Conservation (phyloP, 2,797 vertebrate species). For the Anolis apletophallus region DNA sequence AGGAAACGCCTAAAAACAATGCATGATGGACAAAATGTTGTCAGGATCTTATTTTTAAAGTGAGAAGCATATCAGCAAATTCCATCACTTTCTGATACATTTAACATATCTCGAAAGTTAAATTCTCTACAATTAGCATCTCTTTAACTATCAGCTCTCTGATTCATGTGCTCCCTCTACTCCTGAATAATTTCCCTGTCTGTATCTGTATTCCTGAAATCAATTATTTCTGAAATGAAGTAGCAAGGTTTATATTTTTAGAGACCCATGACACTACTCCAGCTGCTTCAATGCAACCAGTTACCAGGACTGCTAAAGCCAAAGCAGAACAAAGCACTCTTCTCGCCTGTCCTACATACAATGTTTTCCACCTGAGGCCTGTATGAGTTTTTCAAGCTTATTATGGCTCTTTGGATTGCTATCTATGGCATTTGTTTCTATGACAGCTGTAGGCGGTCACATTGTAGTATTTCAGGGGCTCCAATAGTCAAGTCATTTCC, state of each 20-base stretch:
- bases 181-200: neutral
- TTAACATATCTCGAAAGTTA: no score
- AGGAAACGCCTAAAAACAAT: no score
- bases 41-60: no score
- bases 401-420: neutral
- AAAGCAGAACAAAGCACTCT: neutral
- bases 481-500: neutral
- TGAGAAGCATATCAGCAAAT: no score
- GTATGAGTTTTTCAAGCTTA: neutral
- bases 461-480: neutral
- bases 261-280: no score
- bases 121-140: neutral
- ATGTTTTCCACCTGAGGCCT: no score
- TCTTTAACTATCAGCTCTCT: neutral
- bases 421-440: neutral
- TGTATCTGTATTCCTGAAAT: neutral
- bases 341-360: neutral
- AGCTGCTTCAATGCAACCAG: neutral
- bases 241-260: neutral
- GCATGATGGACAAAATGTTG: no score
- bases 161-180: neutral
- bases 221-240: neutral
- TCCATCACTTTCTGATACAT: no score
- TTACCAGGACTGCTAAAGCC: neutral
- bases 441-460: neutral